Evolutionary conservation across 2,113 vertebrate species (phyloP).

Genomic region (Pterocles orientalis): DNA sequence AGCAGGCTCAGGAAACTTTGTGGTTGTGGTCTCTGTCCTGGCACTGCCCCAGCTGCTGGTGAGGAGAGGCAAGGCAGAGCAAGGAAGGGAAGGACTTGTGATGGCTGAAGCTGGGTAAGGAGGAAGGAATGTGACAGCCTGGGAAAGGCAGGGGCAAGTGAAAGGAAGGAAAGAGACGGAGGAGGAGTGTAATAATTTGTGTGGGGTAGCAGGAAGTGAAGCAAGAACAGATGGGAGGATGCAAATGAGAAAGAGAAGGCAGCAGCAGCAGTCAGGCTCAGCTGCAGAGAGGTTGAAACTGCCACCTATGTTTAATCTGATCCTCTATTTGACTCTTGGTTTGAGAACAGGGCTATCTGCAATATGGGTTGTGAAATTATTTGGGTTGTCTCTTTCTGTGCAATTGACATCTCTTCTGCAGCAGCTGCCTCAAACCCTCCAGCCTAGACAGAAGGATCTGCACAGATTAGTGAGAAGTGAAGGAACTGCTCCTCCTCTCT

Average conservation of each 20-base stretch:
- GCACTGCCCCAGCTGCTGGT: background rate
- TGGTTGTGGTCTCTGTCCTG: background rate
- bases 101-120: background rate
- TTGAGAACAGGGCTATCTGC: background rate
- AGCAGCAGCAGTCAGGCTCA: slow-evolving; percentile 22
- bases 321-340: background rate
- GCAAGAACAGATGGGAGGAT: slow-evolving; percentile 54
- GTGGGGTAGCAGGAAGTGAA: slow-evolving; percentile 44
- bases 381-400: background rate
- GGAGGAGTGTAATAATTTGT: slow-evolving; percentile 38
- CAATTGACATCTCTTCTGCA: background rate
- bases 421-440: slow-evolving; percentile 9
- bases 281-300: slow-evolving; percentile 23
- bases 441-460: background rate
- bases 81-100: background rate
- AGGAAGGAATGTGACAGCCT: background rate
- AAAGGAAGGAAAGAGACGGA: slow-evolving; percentile 14
- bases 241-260: slow-evolving; percentile 39
- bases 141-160: background rate
- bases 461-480: background rate
- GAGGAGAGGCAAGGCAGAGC: background rate
- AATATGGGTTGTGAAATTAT: background rate
- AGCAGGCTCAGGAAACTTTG: background rate
- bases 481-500: slow-evolving; percentile 17
- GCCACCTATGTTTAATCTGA: background rate